Percentiles rank a stretch among this genome's conserved stretches.
These are phyloP conservation scores for Pyrrhia umbra DNA, from an alignment of 2,888 invertebrate species.

Conservation along the genomic window DNA sequence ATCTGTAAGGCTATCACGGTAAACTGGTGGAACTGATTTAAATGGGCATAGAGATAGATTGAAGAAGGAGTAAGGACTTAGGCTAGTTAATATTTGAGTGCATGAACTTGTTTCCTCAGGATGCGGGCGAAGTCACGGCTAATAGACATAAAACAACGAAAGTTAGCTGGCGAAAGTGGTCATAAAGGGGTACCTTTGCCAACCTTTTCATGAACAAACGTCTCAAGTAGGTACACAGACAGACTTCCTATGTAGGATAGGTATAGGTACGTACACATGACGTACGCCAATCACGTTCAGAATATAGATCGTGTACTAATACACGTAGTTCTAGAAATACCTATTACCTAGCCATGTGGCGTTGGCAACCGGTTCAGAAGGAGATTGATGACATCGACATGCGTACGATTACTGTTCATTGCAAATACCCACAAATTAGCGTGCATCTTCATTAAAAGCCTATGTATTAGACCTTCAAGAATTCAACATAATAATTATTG, in stretches of 20 bases:
- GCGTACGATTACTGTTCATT: slow-evolving; percentile 21
- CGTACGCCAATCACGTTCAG: slow-evolving; percentile 47
- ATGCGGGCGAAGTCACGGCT: too few species aligned
- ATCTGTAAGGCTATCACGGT: too few species aligned
- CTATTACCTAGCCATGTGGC: slow-evolving; percentile 40
- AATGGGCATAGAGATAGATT: too few species aligned
- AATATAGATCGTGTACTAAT: slow-evolving; percentile 60
- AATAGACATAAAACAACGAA: too few species aligned
- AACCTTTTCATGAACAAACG: not conserved
- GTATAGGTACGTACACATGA: slow-evolving; percentile 1
- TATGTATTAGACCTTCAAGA: slow-evolving; percentile 10
- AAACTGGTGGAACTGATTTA: too few species aligned
- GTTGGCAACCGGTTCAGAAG: slow-evolving; percentile 59
- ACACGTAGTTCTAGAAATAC: slow-evolving; percentile 69
- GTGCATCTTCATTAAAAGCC: slow-evolving; percentile 17
- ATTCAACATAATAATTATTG: too few species aligned
- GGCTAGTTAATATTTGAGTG: too few species aligned
- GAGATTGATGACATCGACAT: slow-evolving; percentile 70
- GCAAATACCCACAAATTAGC: slow-evolving; percentile 10
- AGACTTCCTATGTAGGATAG: not conserved
- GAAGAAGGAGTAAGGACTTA: too few species aligned
- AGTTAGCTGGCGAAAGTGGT: too few species aligned
- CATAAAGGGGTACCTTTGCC: too few species aligned
- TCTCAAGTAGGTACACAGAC: not conserved
- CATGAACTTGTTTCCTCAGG: too few species aligned